Evolutionary conservation across 2,888 invertebrate genomes (phyloP), one percentile per base, ranked within the genome.

Genomic region (Drosophila kuntzei): DNA sequence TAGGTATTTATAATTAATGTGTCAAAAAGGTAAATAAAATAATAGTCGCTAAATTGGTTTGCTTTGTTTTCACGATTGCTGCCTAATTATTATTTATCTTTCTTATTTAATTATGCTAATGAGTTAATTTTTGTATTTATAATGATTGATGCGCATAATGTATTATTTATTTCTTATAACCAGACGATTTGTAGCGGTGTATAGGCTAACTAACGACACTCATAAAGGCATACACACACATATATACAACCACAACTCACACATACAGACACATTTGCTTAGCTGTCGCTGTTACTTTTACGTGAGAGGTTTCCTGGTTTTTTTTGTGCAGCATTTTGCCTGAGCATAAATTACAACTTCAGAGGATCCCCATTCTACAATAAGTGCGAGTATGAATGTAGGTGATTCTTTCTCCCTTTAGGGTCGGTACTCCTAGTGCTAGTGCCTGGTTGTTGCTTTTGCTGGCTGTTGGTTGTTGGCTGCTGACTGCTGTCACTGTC

Each of bases 271-370:
- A 41, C 67, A 49, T 55, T 27, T 37, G 43, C 49, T 39, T 79
- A 64, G 79, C 63, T 79, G 74, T 57, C 53, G 64, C 58, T 44
- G 44, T 43, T 22, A 36, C 27, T 46, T 59, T 70, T 80, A 85
- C 76, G 76, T 80, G 82, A 72, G 67, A 64, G 75, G 65, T 71
- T 80, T 78, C 73, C 69, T 75, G 59, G 57, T 61, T 51, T 37
- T 51, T 11, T 74, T 76, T 78, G 76, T 80, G 72, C 76, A 79
- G 78, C 78, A 80, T 76, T 85, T 80, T 78, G 78, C 78, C 70
- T 49, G 62, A 76, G 86, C 83, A 86, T 83, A 86, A 86, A 83
- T 83, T 83, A 86, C 79, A 86, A 78, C 82, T 80, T 76, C 86
- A 86, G 70, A 47, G 82, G 65, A 71, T 79, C 71, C 60, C 63